Conservation (phyloP, 2,113 vertebrate genomes). For the Pycnonotus jocosus region DNA sequence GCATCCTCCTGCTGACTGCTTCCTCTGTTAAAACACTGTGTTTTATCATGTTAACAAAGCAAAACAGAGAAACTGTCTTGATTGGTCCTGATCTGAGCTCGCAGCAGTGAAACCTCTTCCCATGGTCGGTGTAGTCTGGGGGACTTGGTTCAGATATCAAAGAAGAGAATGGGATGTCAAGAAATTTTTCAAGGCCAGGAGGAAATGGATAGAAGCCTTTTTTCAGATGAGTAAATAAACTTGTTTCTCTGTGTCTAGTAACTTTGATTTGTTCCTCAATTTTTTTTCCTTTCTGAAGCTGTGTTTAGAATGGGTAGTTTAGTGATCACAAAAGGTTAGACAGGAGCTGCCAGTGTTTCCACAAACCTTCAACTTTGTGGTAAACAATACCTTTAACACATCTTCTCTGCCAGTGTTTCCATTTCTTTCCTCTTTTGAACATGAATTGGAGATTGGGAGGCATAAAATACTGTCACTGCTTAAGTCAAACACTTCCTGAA, state of each 20-base stretch:
- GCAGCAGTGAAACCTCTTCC: not conserved
- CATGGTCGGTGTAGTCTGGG: not conserved
- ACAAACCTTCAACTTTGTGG: not conserved
- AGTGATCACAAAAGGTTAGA: not conserved
- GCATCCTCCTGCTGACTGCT: not conserved
- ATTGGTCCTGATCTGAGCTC: rapidly evolving
- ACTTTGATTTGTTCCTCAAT: not conserved
- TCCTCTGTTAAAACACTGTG: not conserved
- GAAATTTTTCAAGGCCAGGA: not conserved
- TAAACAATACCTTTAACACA: not conserved
- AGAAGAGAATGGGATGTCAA: not conserved
- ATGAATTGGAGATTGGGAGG: not conserved
- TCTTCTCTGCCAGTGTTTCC: not conserved
- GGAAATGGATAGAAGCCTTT: not conserved
- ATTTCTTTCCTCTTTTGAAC: not conserved
- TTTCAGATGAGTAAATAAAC: not conserved
- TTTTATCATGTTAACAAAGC: not conserved
- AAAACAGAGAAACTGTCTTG: not conserved
- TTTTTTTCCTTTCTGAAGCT: not conserved
- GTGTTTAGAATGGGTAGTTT: not conserved
- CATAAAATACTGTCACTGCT: not conserved
- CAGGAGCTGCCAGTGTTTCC: not conserved
- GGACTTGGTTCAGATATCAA: not conserved
- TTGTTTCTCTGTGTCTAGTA: not conserved
- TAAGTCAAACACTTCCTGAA: not conserved